These are phyloP conservation scores for Calephelis nemesis DNA, from an alignment of 1,140 invertebrate genomes.

Conservation along the genomic window DNA sequence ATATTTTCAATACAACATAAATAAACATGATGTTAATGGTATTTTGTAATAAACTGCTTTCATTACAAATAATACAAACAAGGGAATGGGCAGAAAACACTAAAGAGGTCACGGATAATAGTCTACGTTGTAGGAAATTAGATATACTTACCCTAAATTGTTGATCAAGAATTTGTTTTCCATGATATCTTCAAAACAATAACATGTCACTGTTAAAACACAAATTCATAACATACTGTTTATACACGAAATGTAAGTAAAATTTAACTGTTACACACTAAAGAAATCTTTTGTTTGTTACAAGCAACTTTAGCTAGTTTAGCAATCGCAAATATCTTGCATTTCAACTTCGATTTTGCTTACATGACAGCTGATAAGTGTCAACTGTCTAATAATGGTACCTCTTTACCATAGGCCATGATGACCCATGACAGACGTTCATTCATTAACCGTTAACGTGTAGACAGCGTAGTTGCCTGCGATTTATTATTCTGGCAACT, in stretches of 20 bases:
- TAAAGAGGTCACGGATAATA: slow-evolving; percentile 41
- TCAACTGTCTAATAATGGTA: too few relatives aligned
- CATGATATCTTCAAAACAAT: slow-evolving; percentile 39
- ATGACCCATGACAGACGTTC: too few relatives aligned
- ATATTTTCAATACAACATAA: background rate
- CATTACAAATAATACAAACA: background rate
- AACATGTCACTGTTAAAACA: slow-evolving; percentile 18
- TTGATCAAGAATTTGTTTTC: slow-evolving; percentile 63
- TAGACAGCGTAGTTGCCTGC: too few relatives aligned
- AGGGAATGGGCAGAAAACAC: slow-evolving; percentile 19
- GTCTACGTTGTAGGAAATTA: slow-evolving; percentile 32
- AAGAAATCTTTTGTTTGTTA: background rate
- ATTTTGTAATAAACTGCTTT: background rate
- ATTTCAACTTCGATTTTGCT: too few relatives aligned
- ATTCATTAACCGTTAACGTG: too few relatives aligned
- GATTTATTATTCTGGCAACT: too few relatives aligned
- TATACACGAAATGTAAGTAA: background rate
- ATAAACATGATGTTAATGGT: background rate
- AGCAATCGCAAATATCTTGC: background rate
- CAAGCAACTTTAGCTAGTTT: background rate
- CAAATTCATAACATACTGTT: slow-evolving; percentile 5
- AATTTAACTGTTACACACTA: slow-evolving; percentile 2
- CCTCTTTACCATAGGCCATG: too few relatives aligned
- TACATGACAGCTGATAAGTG: too few relatives aligned
- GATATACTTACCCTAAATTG: slow-evolving; percentile 52